A percentile compares a stretch with the other conserved stretches of the same genome.
These are phyloP conservation scores for Danaus melanippus DNA, from an alignment of 1,140 invertebrate species.

Conservation along the genomic window DNA sequence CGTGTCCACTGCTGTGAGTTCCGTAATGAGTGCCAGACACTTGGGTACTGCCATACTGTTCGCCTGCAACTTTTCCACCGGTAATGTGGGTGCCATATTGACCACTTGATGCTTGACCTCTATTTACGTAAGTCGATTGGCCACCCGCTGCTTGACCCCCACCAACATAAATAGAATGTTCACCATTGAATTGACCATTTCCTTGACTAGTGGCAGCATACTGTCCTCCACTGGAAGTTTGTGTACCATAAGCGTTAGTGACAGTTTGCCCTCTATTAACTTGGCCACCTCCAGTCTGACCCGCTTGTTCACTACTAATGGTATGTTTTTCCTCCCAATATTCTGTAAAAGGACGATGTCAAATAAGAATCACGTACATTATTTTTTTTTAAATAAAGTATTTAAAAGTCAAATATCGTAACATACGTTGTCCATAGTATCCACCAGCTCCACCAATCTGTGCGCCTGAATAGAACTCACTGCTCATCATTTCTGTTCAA, in stretches of 20 bases:
- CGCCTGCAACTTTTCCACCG: conserved; percentile 15
- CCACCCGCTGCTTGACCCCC: conserved; percentile 11
- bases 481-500: conserved; percentile 45
- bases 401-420: neutral
- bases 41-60: conserved; percentile 13
- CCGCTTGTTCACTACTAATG: conserved; percentile 7
- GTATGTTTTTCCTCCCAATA: conserved; percentile 43
- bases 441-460: conserved; percentile 37
- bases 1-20: conserved; percentile 1
- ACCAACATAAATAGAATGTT: conserved; percentile 1
- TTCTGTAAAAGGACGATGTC: conserved; percentile 29
- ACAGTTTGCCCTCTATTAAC: conserved; percentile 7
- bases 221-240: conserved; percentile 10
- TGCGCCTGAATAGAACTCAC: conserved; percentile 36
- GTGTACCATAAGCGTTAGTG: too few species aligned
- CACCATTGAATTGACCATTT: conserved; percentile 6
- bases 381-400: too few species aligned
- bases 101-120: conserved; percentile 3
- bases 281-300: conserved; percentile 9
- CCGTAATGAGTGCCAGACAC: conserved; percentile 4
- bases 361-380: neutral
- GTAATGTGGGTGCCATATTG: conserved; percentile 15
- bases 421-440: conserved; percentile 57
- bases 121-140: too few species aligned
- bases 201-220: conserved; percentile 8